Conservation (phyloP, 2,797 vertebrate genomes). For the Triplophysa yarkandensis region DNA sequence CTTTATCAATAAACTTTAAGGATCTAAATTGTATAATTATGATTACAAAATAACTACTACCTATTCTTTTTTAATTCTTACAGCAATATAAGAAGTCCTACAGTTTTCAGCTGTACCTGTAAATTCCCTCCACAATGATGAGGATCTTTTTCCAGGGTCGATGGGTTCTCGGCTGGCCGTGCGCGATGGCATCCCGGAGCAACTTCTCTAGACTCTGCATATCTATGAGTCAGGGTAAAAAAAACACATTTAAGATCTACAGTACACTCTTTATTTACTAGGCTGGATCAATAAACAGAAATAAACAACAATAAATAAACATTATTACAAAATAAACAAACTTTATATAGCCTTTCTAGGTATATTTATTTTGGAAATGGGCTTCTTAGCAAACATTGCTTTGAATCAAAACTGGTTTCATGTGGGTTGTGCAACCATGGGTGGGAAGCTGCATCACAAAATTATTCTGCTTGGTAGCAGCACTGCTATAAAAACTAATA, state of each 20-base stretch:
- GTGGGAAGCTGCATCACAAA: not conserved
- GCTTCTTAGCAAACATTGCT: too few species aligned
- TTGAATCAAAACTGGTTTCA: too few species aligned
- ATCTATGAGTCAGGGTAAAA: conserved; percentile 71
- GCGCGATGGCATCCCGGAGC: conserved; percentile 91
- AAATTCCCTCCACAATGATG: conserved; percentile 96
- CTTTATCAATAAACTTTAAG: not conserved
- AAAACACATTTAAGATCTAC: not conserved
- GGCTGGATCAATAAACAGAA: not conserved
- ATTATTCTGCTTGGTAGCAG: not conserved
- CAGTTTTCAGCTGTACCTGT: conserved; percentile 80
- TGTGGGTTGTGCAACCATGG: not conserved
- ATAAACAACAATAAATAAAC: too few species aligned
- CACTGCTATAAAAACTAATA: too few species aligned
- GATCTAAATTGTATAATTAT: not conserved
- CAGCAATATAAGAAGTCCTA: not conserved
- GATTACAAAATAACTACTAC: not conserved
- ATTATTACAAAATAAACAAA: too few species aligned
- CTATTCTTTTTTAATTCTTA: too few species aligned
- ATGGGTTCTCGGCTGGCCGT: conserved; percentile 93
- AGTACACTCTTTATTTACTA: not conserved
- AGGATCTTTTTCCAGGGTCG: conserved; percentile 98
- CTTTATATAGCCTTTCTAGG: not conserved
- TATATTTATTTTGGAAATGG: too few species aligned
- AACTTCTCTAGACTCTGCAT: conserved; percentile 98